A percentile compares a stretch with the other conserved stretches of the same genome.
Conservation (phyloP, 1,140 invertebrate genomes). For the Danaus melanippus region DNA sequence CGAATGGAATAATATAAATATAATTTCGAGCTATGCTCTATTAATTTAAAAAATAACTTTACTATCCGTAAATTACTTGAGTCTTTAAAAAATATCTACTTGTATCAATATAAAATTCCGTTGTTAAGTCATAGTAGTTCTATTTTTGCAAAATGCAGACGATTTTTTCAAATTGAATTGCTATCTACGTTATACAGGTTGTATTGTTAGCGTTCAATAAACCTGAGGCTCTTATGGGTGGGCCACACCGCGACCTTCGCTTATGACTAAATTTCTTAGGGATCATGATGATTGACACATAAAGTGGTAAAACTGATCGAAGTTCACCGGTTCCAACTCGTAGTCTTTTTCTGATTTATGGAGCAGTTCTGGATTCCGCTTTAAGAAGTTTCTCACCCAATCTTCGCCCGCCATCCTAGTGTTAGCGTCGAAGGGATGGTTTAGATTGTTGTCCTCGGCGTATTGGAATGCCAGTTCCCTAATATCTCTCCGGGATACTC, state of each 20-base stretch:
- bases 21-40: conserved; percentile 44
- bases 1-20: conserved; percentile 35
- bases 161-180: conserved; percentile 7
- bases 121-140: conserved; percentile 13
- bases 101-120: conserved; percentile 16
- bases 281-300: conserved; percentile 65
- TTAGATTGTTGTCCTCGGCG: conserved; percentile 58
- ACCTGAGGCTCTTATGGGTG: conserved; percentile 37
- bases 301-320: conserved; percentile 67
- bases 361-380: conserved; percentile 58
- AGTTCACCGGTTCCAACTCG: conserved; percentile 60
- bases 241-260: conserved; percentile 32
- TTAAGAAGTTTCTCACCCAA: conserved; percentile 65
- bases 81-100: conserved; percentile 19
- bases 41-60: conserved; percentile 24
- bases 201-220: conserved; percentile 8
- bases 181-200: conserved; percentile 13
- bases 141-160: conserved; percentile 9
- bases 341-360: conserved; percentile 49
- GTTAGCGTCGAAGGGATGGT: conserved; percentile 62
- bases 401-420: conserved; percentile 64
- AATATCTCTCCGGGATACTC: conserved; percentile 60
- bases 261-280: conserved; percentile 22
- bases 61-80: conserved; percentile 22
- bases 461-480: conserved; percentile 63